Evolutionary conservation across 2,797 vertebrate genomes (phyloP).

Genomic region (Tamandua tetradactyla): DNA sequence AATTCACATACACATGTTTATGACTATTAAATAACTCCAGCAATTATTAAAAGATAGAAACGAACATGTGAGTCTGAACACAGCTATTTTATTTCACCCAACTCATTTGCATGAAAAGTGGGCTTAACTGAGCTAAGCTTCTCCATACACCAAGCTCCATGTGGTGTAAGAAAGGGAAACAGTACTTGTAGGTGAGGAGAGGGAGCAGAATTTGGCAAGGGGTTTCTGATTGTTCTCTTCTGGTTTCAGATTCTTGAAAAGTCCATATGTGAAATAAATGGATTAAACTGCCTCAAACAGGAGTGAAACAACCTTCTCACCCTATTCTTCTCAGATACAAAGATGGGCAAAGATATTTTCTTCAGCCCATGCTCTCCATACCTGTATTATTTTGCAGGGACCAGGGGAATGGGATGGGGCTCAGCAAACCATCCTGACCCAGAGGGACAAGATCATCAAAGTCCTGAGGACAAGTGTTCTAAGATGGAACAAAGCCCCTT

Average conservation of each 20-base stretch:
- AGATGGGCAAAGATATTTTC: slow-evolving; percentile 78
- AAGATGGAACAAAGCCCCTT: neutral
- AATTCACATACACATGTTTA: neutral
- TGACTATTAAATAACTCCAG: neutral
- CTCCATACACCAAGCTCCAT: neutral
- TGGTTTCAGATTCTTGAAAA: slow-evolving; percentile 79
- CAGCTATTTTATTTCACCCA: neutral
- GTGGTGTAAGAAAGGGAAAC: neutral
- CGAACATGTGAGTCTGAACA: neutral
- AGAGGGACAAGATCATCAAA: slow-evolving; percentile 84
- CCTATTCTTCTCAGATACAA: slow-evolving; percentile 86
- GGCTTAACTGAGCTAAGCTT: neutral
- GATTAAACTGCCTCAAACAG: slow-evolving; percentile 87
- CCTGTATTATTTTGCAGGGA: slow-evolving; percentile 87
- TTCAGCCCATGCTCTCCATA: too few species aligned
- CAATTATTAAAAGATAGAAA: neutral
- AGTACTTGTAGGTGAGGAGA: neutral
- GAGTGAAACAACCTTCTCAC: slow-evolving; percentile 79
- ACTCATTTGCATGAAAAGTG: neutral
- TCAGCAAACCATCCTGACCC: slow-evolving; percentile 85
- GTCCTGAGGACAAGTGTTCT: slow-evolving; percentile 83
- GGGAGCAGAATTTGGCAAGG: neutral
- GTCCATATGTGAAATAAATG: slow-evolving; percentile 85
- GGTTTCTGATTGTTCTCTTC: neutral
- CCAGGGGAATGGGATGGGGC: slow-evolving; percentile 87